Conservation (phyloP, 2,113 vertebrate species). For the Paratilapia polleni region DNA sequence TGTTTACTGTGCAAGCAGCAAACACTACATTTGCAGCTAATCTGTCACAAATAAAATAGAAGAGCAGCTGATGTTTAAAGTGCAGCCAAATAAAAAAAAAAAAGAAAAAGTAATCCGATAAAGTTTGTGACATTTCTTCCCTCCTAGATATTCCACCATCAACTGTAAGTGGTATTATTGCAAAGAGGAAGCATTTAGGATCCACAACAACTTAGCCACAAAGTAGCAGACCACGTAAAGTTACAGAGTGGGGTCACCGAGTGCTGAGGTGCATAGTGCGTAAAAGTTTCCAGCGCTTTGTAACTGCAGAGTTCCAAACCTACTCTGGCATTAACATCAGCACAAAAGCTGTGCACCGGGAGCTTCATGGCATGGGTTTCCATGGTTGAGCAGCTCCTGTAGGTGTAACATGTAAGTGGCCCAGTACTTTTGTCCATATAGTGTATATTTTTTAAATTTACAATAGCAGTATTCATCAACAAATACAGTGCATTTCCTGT, state of each 20-base stretch:
- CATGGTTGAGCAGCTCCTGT: background rate
- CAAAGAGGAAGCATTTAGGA: background rate
- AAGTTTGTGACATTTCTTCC: background rate
- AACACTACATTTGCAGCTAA: background rate
- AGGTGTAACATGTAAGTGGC: background rate
- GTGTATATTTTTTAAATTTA: background rate
- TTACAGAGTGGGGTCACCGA: background rate
- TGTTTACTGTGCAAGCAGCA: background rate
- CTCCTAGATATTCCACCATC: background rate
- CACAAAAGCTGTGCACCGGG: background rate
- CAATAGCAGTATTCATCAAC: background rate
- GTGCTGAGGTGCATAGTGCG: background rate
- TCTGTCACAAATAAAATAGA: background rate
- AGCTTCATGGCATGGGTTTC: background rate
- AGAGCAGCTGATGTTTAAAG: background rate
- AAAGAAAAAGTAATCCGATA: background rate
- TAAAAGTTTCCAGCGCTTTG: background rate
- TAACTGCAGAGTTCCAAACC: background rate
- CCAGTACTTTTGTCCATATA: background rate
- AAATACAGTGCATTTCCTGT: background rate
- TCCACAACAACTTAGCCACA: background rate
- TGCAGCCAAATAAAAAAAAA: background rate
- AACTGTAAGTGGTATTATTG: background rate
- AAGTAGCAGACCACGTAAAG: background rate
- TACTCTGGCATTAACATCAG: background rate